Evolutionary conservation across 2,888 invertebrate species (phyloP), one percentile per base, ranked within the genome.

Genomic region (Conops quadrifasciatus): DNA sequence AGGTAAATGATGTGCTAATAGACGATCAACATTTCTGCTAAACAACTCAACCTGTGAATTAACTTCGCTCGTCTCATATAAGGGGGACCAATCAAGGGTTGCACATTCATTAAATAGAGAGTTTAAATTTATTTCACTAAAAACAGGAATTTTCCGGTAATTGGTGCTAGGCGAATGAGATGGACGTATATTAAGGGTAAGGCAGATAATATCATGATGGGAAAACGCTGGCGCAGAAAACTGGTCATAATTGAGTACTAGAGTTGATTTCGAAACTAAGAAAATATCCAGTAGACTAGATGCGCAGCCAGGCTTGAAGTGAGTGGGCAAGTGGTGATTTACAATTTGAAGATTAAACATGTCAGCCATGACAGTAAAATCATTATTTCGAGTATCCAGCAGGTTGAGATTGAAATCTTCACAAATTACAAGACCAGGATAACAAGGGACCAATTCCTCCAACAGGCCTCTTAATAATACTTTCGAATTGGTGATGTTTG

Each of bases 281-380:
- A 43, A 62, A 15, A 62, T 7, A 62, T 62, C 62, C 43, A 62
- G 30, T 43, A 62, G 19, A 62, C 43, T 21, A 19, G 45, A 45
- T 43, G 21, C 43, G 45, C 62, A 36, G 24, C 45, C 45, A 2
- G 62, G 62, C 45, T 21, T 36, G 15, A 45, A 62, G 45, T 62
- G 62, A 13, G 45, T 62, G 19, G 62, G 43, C n/a, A 4, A 16
- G 51, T 51, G 28, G 3, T n/a, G 16, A 30, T 9, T 60, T 16
- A 30, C n/a, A 60, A 11, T 30, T 60, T 30, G 28, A 16, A n/a
- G n/a, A 30, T 60, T 59, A 26, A 59, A 28, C 5, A 28, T 21
- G 19, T 62, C 2, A 43, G 28, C 19, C 36, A 43, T 62, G 43
- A 62, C 5, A 43, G 19, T 19, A 62, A 2, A 60, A 60, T 30